phyloP scores from a whole-genome alignment of 2,888 invertebrate genomes.

The Augiades crinisus region DNA sequence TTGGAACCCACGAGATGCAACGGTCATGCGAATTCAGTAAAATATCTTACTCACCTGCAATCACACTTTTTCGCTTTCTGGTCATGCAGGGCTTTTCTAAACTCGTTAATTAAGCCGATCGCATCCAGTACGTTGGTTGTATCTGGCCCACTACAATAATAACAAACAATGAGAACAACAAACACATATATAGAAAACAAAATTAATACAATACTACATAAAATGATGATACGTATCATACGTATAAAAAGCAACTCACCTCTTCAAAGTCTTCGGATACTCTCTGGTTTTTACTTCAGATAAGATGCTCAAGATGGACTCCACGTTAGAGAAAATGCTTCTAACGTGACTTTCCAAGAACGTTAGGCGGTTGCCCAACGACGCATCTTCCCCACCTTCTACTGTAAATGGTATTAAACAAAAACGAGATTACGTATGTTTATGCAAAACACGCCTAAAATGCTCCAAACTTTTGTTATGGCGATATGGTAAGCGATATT shows the following conservation, averaged over 20 bases:
- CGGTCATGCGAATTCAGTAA: too few species aligned
- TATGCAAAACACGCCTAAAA: not conserved
- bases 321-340: slow-evolving; percentile 52
- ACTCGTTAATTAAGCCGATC: slow-evolving; percentile 53
- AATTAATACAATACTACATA: too few species aligned
- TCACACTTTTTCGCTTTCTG: slow-evolving; percentile 62
- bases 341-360: slow-evolving; percentile 53
- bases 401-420: slow-evolving; percentile 32
- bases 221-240: not conserved
- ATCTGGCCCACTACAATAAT: slow-evolving; percentile 36
- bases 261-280: slow-evolving; percentile 39
- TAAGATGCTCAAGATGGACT: slow-evolving; percentile 59
- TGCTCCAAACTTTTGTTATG: not conserved
- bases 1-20: too few species aligned
- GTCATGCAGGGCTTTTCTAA: slow-evolving; percentile 60
- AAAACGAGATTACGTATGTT: not conserved
- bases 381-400: slow-evolving; percentile 45
- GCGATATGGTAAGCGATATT: too few species aligned
- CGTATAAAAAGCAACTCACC: slow-evolving; percentile 42
- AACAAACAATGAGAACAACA: not conserved
- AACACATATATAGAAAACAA: too few species aligned
- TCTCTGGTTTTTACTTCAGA: slow-evolving; percentile 66
- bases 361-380: slow-evolving; percentile 49
- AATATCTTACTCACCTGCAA: slow-evolving; percentile 67
- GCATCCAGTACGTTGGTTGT: slow-evolving; percentile 41